phyloP scores from a whole-genome alignment of 2,113 vertebrate species.

The Takifugu flavidus region DNA sequence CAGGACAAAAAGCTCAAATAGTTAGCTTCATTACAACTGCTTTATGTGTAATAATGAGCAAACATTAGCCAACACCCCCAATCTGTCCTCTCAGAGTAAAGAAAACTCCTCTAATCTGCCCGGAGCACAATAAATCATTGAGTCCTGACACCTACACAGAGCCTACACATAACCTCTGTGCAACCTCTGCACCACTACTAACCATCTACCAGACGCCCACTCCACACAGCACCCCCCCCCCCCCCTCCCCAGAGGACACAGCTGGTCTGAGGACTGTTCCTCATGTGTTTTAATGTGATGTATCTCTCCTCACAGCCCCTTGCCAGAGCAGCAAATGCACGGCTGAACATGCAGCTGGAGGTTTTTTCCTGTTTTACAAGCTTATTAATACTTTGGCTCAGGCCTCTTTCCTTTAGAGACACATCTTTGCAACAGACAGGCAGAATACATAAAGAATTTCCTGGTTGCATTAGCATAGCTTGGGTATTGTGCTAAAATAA shows the following conservation, averaged over 20 bases:
- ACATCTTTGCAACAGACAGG: too few relatives aligned
- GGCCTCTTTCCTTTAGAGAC: too few relatives aligned
- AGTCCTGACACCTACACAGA: slow-evolving; percentile 55
- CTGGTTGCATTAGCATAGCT: too few relatives aligned
- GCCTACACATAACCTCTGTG: slow-evolving; percentile 48
- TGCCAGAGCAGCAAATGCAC: not conserved
- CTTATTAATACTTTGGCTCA: too few relatives aligned
- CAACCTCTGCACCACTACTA: slow-evolving; percentile 41
- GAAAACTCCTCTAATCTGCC: slow-evolving; percentile 34
- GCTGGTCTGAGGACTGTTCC: slow-evolving; percentile 65
- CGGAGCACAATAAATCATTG: slow-evolving; percentile 48
- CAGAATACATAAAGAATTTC: too few relatives aligned
- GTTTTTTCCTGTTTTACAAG: too few relatives aligned
- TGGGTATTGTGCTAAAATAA: too few relatives aligned
- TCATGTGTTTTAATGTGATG: slow-evolving; percentile 35
- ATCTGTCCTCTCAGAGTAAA: slow-evolving; percentile 17
- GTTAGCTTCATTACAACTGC: too few relatives aligned
- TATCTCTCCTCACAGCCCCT: not conserved
- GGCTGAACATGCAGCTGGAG: too few relatives aligned
- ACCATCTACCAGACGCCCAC: slow-evolving; percentile 59
- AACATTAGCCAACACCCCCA: slow-evolving; percentile 11
- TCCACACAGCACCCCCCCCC: slow-evolving; percentile 54
- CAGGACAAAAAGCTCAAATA: not conserved
- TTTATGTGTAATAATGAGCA: slow-evolving; percentile 10
- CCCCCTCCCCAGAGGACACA: slow-evolving; percentile 51